phyloP scores from a whole-genome alignment of 2,113 vertebrate genomes.

The Sinocyclocheilus grahami region DNA sequence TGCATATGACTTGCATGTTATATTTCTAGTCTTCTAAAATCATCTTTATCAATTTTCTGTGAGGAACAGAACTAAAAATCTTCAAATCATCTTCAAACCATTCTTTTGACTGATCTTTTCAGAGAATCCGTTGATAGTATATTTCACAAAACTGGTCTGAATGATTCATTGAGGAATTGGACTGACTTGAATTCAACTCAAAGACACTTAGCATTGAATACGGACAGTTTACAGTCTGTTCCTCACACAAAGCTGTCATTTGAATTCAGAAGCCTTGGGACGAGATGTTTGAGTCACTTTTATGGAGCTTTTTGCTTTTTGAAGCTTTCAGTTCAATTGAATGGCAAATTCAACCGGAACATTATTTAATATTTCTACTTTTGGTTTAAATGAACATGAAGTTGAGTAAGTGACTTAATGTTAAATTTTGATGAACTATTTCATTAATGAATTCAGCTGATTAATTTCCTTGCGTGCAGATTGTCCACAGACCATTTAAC shows the following conservation, averaged over 20 bases:
- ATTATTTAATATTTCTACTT: neutral
- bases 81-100: neutral
- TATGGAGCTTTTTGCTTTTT: neutral
- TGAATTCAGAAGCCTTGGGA: neutral
- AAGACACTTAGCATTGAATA: neutral
- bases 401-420: neutral
- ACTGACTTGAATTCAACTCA: neutral
- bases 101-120: neutral
- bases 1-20: neutral
- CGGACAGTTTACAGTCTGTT: neutral
- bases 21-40: neutral
- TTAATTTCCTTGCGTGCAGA: neutral
- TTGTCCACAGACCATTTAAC: constrained; percentile 1
- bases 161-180: neutral
- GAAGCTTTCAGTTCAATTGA: neutral
- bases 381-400: neutral
- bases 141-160: neutral
- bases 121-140: neutral
- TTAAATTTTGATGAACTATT: neutral
- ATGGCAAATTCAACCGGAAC: neutral
- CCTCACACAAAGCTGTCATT: neutral
- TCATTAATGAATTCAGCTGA: neutral
- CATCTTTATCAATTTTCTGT: neutral
- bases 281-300: neutral
- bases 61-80: neutral